Base-by-base conservation (phyloP, 2,888 invertebrate genomes). In the Athetis lepigone region DNA sequence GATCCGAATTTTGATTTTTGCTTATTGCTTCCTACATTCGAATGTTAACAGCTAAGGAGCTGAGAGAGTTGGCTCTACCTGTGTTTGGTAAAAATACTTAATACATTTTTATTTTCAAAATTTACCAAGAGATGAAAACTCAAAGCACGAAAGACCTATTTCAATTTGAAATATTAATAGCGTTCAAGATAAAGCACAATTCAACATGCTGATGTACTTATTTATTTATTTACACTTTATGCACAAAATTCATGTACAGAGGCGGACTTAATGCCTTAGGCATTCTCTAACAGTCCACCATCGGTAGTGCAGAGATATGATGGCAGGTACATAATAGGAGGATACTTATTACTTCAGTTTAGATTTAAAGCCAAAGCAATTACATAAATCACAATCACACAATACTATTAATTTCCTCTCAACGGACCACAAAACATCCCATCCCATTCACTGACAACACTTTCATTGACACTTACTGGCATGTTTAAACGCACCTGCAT, bases 401-500 rank as follows among this genome's bases (percentile, higher is more conserved):
- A 33, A 13, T 33, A 25, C 57, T 42, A 62, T 43, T 42, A 55
- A 63, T 67, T 33, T 16, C 33, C 62, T 21, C 16, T 36, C 54
- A 46, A 56, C 42, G 49, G 55, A 39, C 43, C 25, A 39, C 64
- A 47, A 47, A 39, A 52, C 47, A 61, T 21, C 36, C 6, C 47
- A 61, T 21, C 36, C 6, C 23, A 37, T 56, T 39, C 42, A 54
- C 23, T 47, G 49, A n/a, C 37, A 55, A 45, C 51, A 43, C 45
- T 23, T 51, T 59, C 49, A 63, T 52, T 50, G 59, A 62, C 33
- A 51, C 29, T 58, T 18, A 43, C 37, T 39, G 39, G 21, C 16
- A 23, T 33, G 40, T 57, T 40, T 64, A 52, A 69, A 67, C 60
- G 52, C 52, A 68, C 64, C 70, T 71, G 61, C 50, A 56, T 56